Evolutionary conservation across 2,888 invertebrate genomes (phyloP), one percentile per base, ranked within the genome.

Genomic region (Eumacrocentrus americanus): DNA sequence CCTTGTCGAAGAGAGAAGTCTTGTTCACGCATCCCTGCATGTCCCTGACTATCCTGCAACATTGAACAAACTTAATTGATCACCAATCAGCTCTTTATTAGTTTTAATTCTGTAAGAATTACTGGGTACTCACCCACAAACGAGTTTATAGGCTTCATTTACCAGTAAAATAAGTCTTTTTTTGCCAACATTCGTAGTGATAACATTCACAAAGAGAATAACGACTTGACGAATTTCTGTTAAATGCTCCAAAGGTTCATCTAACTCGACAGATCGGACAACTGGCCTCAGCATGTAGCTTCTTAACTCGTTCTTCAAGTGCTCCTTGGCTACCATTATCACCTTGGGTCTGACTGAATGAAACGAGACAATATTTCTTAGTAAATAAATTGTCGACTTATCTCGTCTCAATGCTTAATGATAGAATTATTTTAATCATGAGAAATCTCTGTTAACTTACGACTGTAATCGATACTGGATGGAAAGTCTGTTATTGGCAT

Each of bases 171-270:
- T 82, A 1, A 86, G 79, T 16, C 79, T 78, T 12, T 72, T 74
- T 18, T 82, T 81, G 1, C 81, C 77, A 2, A 82, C 74, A 1
- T 80, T 72, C 35, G 74, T 71, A 0, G 83, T 83, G 46, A 86
- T 81, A 6, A 89, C 82, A 68, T 89, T 89, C 7, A 87, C 83
- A 70, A 90, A 90, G 4, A 89, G 83, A 20, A 90, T 87, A 0
- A 88, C 87, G 3, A 90, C 88, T 62, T 88, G 86, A 38, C 91
- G 84, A 80, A 91, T 88, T 78, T 91, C 91, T 0, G 90, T 89
- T 5, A 91, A 79, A 75, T 88, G 89, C 67, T 90, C 89, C 67
- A 91, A 80, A 0, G 89, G 89, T 72, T 90, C 88, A 60, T 87
- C 84, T 65, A 86, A 83, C 65, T 88, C 87, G 1, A 89, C 85